Evolutionary conservation across 35 echinoderm and acorn worm species (phyloP), one percentile per base, ranked within the genome.

Genomic region (Heliocidaris tuberculata): DNA sequence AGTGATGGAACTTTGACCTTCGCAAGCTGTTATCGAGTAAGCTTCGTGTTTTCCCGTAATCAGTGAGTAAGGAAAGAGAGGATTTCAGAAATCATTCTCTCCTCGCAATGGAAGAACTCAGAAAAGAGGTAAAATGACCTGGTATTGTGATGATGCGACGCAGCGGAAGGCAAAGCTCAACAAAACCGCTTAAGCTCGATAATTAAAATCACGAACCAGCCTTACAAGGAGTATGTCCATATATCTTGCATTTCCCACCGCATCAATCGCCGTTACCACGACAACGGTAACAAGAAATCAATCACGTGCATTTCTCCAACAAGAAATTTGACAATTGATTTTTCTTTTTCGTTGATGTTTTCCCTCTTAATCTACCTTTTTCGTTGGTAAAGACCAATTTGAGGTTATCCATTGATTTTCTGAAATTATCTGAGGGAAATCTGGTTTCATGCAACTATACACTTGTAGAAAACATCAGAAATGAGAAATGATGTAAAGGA

Each of bases 171-270:
- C 21, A 89, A 89, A 89, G 47, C 87, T 19, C 31, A 89, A 32
- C 31, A 89, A 89, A 89, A 89, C 87, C 87, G 47, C 35, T 89
- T 89, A 89, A 89, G 87, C 87, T 32, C 87, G 87, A 89, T 89
- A 89, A 89, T 89, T 89, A 89, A 89, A 89, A 89, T 89, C 87
- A 89, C 87, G 87, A 89, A 89, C 87, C 87, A 47, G 87, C 24
- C 87, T 32, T 89, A 89, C 31, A 48, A 89, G 31, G 47, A 32
- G 11, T 21, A 89, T 47, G 31, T 78, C 19, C 27, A 7, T 78
- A 78, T 78, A 27, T 19, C 65, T 21, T 78, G 65, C 65, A 78
- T 78, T 78, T 70, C 65, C 65, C 21, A 5, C 65, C 65, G 65
- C 65, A 78, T 78, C 65, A 78, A 78, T 78, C 31, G 31, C 87